A percentile compares a stretch with the other conserved stretches of the same genome.
Conservation (phyloP, 2,888 invertebrate genomes). For the Rhodophaea formosa region DNA sequence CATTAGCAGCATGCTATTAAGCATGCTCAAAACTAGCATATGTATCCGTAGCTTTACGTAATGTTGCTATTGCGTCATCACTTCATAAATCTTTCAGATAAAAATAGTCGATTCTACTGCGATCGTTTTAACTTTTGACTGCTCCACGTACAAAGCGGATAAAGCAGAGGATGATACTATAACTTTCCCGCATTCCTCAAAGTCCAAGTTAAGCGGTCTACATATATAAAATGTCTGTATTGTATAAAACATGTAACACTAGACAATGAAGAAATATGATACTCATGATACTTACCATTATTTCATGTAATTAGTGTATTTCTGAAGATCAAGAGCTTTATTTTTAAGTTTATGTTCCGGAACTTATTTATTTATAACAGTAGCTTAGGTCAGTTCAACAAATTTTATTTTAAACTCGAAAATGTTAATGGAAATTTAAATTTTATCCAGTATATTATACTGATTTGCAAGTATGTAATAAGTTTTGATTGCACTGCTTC, state of each 20-base stretch:
- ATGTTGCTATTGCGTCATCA: neutral
- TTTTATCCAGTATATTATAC: constrained; percentile 4
- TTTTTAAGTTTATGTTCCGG: constrained; percentile 20
- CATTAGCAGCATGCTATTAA: no score
- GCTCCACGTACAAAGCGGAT: no score
- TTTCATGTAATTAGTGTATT: constrained; percentile 24
- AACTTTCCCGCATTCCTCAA: no score
- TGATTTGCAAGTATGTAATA: neutral
- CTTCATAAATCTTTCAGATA: neutral
- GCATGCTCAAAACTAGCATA: no score
- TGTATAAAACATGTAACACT: constrained; percentile 6
- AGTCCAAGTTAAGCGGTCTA: no score
- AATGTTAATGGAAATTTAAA: constrained; percentile 2
- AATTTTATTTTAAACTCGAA: neutral
- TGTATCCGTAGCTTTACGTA: no score
- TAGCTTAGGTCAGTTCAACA: constrained; percentile 12
- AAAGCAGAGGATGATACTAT: no score
- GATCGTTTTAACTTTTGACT: no score
- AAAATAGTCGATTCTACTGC: neutral
- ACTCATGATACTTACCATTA: constrained; percentile 16
- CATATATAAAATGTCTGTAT: neutral
- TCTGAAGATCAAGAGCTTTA: constrained; percentile 17
- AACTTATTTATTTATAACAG: constrained; percentile 27
- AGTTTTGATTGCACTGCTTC: constrained; percentile 13
- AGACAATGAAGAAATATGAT: constrained; percentile 18